phyloP scores from a whole-genome alignment of 2,888 invertebrate genomes.

The Agriotes lineatus region DNA sequence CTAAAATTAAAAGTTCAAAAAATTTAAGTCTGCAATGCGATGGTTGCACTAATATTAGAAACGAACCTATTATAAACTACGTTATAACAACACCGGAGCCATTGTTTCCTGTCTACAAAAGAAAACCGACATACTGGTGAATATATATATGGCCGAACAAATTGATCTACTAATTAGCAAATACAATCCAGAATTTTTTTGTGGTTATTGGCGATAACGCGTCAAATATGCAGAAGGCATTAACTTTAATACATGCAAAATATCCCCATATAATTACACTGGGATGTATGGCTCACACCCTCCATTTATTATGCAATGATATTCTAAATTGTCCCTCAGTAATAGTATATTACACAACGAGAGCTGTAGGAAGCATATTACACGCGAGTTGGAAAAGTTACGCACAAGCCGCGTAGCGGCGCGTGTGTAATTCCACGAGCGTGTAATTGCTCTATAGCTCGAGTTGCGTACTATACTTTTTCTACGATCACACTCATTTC shows the following conservation, averaged over 20 bases:
- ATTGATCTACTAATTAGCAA: slow-evolving; percentile 38
- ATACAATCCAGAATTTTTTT: slow-evolving; percentile 34
- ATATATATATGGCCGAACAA: slow-evolving; percentile 14
- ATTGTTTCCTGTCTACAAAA: slow-evolving; percentile 40
- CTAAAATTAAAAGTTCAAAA: not conserved
- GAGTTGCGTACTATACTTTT: no score
- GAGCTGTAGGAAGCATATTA: no score
- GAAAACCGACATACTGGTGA: slow-evolving; percentile 35
- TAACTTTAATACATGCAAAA: not conserved
- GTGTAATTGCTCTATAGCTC: no score
- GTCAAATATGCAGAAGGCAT: not conserved
- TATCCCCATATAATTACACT: slow-evolving; percentile 1
- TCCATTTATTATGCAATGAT: no score
- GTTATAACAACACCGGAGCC: slow-evolving; percentile 40
- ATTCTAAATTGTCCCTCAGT: no score
- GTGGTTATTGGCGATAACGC: slow-evolving; percentile 13
- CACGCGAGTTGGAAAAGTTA: no score
- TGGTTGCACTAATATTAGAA: slow-evolving; percentile 31
- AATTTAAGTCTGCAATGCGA: slow-evolving; percentile 1
- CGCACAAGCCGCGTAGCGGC: no score
- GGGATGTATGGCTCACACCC: slow-evolving; percentile 10
- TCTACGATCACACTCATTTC: no score
- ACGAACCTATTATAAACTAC: slow-evolving; percentile 30
- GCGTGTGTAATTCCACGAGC: no score
- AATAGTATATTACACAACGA: no score